phyloP scores from a whole-genome alignment of 2,797 vertebrate species.

The Pachyuromys duprasi region DNA sequence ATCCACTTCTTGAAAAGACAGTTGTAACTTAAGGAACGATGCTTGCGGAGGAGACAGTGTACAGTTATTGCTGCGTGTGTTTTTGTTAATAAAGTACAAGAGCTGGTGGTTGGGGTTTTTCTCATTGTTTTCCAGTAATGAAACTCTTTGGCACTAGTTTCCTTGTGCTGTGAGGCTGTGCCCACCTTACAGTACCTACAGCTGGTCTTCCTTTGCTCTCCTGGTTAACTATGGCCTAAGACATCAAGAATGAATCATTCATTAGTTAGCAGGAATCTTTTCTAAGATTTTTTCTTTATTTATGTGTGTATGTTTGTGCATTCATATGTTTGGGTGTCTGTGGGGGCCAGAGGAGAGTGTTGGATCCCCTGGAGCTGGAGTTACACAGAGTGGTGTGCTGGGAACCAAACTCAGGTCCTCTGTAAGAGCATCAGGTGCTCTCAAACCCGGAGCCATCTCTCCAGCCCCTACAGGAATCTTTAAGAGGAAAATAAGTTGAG shows the following conservation, averaged over 20 bases:
- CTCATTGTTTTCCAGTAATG: background rate
- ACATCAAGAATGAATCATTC: background rate
- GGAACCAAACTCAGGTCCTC: background rate
- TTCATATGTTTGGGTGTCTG: background rate
- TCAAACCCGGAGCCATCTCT: background rate
- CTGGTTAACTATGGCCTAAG: background rate
- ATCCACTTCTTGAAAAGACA: background rate
- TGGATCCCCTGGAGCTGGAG: background rate
- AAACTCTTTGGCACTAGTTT: background rate
- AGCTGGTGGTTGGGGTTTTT: no score
- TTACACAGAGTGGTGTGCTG: background rate
- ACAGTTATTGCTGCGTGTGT: background rate
- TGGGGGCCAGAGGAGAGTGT: background rate
- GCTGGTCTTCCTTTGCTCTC: background rate
- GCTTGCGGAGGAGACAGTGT: background rate
- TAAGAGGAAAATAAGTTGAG: background rate
- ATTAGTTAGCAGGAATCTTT: background rate
- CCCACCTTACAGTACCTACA: background rate
- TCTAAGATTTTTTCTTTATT: background rate
- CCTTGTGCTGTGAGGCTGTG: background rate
- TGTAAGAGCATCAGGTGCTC: background rate
- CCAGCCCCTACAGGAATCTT: background rate
- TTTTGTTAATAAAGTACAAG: conserved; percentile 64
- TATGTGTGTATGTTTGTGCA: background rate
- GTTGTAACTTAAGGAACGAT: conserved; percentile 35